These are phyloP conservation scores for Keiferia lycopersicella DNA, from an alignment of 2,888 invertebrate genomes.

Conservation along the genomic window DNA sequence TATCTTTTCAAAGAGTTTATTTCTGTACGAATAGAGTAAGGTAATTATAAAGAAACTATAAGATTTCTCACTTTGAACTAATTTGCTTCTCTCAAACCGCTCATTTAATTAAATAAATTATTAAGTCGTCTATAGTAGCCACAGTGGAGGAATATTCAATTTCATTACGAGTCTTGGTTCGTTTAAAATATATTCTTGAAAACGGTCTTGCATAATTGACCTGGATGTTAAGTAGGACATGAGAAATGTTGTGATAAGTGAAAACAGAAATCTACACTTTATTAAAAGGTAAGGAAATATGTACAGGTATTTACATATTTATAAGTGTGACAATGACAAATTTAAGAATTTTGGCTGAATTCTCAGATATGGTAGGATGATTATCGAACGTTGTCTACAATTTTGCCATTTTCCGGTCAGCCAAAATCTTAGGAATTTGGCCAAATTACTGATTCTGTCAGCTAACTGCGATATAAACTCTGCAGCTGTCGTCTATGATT, in stretches of 20 bases:
- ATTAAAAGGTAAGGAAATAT: not conserved
- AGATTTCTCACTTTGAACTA: conserved; percentile 10
- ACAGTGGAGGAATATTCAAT: conserved; percentile 7
- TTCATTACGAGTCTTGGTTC: conserved; percentile 14
- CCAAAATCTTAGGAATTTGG: no score
- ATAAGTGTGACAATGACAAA: not conserved
- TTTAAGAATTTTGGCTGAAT: no score
- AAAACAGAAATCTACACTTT: conserved; percentile 10
- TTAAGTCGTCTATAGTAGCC: conserved; percentile 16
- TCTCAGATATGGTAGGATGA: no score
- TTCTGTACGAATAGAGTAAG: no score
- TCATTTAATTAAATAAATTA: conserved; percentile 15
- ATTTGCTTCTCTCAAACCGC: conserved; percentile 9
- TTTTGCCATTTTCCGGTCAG: no score
- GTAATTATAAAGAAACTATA: conserved; percentile 5
- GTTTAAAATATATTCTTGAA: conserved; percentile 1
- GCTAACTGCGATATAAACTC: no score
- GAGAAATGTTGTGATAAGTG: not conserved
- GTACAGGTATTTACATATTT: not conserved
- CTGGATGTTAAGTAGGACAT: conserved; percentile 1
- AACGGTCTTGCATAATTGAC: not conserved
- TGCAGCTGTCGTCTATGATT: no score
- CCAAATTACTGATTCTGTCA: no score
- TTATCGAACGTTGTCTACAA: no score
- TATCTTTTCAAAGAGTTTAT: no score